Base-by-base conservation (phyloP, 2,888 invertebrate genomes). In the Eucera pruinosa region DNA sequence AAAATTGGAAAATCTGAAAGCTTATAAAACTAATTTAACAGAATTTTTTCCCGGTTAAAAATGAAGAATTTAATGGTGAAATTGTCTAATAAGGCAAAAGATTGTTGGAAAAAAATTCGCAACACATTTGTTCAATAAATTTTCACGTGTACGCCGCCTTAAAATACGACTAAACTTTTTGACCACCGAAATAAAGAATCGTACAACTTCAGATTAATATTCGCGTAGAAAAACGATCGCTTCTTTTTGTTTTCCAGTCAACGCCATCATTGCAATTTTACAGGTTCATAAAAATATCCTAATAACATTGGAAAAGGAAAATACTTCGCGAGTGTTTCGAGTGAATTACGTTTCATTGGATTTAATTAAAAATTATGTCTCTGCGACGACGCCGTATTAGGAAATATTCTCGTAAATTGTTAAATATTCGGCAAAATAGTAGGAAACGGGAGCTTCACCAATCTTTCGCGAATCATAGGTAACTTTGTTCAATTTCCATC, bases 341-440 rank as follows among this genome's bases (percentile, higher is more conserved):
- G 2, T 11, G 7, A 5, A 7, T 4, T 1, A 6, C 27, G 25
- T 18, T 18, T 3, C 4, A 3, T 0, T 6, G 2, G 18, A 43
- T 54, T n/a, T n/a, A n/a, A n/a, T n/a, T n/a, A 2, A 41, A 41
- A 25, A 33, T 60, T 18, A 75, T 72, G 74, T 25, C 65, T 2
- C 4, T 47, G 2, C 57, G n/a, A 41, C 58, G 25, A 5, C 1
- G 4, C 3, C 41, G 1, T 0, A 52, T 0, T 4, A 60, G 13
- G 6, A 52, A 5, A 11, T 11, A 36, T n/a, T 11, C 2, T 1
- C 18, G 6, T 7, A 43, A 36, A 39, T 9, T 2, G 11, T 13
- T 5, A 1, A 48, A 18, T 0, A 0, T 3, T 15, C 18, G 0
- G 2, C 9, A 18, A 15, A 39, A 0, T 0, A n/a, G n/a, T n/a